Evolutionary conservation across 1,140 invertebrate species (phyloP).

Genomic region (Lepidurus arcticus): DNA sequence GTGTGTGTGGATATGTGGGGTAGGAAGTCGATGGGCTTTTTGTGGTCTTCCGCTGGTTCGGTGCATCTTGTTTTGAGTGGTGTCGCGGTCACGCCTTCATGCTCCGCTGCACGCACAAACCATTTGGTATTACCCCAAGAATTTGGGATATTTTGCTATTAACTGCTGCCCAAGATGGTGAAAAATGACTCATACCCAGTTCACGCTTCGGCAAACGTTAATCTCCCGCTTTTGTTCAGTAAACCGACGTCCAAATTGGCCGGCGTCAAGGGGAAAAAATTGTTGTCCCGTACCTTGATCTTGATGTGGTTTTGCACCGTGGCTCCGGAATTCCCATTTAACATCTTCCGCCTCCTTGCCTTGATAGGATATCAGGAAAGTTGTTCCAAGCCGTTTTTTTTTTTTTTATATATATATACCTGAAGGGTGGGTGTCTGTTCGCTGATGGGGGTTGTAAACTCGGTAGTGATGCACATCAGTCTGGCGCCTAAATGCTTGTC

Average conservation of each 20-base stretch:
- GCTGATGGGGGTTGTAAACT: slow-evolving; percentile 15
- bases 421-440: not conserved
- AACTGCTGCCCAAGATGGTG: not conserved
- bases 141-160: not conserved
- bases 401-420: not conserved
- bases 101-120: not conserved
- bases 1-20: not conserved
- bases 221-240: too few species aligned
- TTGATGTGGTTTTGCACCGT: too few species aligned
- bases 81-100: not conserved
- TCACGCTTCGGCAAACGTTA: too few species aligned
- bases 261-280: too few species aligned
- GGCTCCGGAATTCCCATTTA: not conserved
- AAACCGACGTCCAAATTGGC: too few species aligned
- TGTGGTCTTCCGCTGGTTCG: not conserved
- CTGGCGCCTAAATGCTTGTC: slow-evolving; percentile 4
- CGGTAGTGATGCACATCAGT: slow-evolving; percentile 18
- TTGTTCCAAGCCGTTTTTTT: not conserved
- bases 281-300: too few species aligned
- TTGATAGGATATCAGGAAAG: not conserved
- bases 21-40: too few species aligned
- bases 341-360: not conserved
- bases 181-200: not conserved
- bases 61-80: not conserved
- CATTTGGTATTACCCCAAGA: not conserved